Conservation (phyloP, 2,113 vertebrate species). For the Pelecanus crispus region DNA sequence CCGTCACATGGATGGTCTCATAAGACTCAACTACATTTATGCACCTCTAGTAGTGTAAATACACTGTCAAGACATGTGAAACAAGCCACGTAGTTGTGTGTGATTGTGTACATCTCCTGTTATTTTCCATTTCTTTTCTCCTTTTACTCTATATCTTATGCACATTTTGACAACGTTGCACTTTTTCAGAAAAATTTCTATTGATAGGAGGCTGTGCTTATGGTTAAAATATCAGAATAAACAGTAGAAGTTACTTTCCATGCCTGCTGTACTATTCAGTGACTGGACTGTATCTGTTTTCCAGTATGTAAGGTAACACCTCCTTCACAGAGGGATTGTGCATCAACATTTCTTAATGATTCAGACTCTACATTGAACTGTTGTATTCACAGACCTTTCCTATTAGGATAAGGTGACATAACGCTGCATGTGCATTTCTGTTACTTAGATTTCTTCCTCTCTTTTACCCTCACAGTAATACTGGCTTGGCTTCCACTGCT, state of each 20-base stretch:
- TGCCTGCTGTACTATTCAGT: not conserved
- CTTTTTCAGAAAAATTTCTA: not conserved
- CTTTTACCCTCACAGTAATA: not conserved
- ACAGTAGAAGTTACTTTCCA: not conserved
- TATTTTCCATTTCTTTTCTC: not conserved
- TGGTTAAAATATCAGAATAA: not conserved
- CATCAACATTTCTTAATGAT: not conserved
- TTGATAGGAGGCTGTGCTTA: not conserved
- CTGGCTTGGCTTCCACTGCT: not conserved
- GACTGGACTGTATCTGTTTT: not conserved
- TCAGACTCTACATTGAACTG: not conserved
- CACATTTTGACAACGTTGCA: not conserved
- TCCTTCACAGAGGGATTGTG: not conserved
- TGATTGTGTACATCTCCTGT: not conserved
- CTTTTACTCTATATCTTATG: not conserved
- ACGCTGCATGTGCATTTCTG: not conserved
- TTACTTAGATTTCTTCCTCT: not conserved
- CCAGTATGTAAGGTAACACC: not conserved
- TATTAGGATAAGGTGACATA: not conserved
- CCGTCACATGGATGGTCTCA: not conserved
- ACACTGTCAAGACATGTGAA: not conserved
- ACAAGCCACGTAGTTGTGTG: not conserved
- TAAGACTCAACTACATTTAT: not conserved
- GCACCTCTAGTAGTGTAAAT: not conserved
- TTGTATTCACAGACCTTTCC: not conserved